Conservation (phyloP, 2,113 vertebrate species). For the Paradoxurus hermaphroditus region DNA sequence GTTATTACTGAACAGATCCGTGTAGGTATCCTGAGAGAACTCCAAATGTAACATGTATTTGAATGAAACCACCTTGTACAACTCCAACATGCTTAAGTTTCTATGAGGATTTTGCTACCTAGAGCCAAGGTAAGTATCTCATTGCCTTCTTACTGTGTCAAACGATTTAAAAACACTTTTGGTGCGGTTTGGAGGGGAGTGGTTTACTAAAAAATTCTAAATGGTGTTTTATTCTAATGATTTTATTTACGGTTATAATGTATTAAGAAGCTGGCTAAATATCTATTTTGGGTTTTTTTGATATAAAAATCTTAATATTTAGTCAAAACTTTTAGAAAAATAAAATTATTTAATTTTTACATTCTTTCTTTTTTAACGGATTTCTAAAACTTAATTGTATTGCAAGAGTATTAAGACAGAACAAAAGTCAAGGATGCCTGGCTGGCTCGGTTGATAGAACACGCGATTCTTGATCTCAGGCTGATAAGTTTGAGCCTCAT, state of each 20-base stretch:
- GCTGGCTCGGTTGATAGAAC: not conserved
- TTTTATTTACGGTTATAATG: not conserved
- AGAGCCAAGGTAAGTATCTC: not conserved
- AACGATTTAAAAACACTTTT: not conserved
- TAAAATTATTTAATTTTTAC: not conserved
- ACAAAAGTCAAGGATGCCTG: not conserved
- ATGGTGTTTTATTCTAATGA: not conserved
- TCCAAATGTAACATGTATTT: not conserved
- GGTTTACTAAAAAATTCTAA: not conserved
- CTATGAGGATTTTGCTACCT: not conserved
- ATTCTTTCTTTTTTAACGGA: not conserved
- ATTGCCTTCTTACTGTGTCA: not conserved
- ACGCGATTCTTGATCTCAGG: not conserved
- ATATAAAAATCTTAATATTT: not conserved
- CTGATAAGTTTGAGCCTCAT: not conserved
- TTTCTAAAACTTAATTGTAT: not conserved
- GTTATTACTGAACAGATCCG: not conserved
- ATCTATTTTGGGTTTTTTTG: slow-evolving; percentile 7
- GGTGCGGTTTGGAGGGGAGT: not conserved
- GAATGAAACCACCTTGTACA: slow-evolving; percentile 1
- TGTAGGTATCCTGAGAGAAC: not conserved
- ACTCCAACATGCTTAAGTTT: not conserved
- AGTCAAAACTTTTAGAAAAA: not conserved
- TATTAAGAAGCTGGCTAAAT: not conserved
- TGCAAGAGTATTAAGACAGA: not conserved